Percentiles rank a stretch among this genome's conserved stretches.
Conservation (phyloP, 2,888 invertebrate genomes). For the Andrena dorsata region DNA sequence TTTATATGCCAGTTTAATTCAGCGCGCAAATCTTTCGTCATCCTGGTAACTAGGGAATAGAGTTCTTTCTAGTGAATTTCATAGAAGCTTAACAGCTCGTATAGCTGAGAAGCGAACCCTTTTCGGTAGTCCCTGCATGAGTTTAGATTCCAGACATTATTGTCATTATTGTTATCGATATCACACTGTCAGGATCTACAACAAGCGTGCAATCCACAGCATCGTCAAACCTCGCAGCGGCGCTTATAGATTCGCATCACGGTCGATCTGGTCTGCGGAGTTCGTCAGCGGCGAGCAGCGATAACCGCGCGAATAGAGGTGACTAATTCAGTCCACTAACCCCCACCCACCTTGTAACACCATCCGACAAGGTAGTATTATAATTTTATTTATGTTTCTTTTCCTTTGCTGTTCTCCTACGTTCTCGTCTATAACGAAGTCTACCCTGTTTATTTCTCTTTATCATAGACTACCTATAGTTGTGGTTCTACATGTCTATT, state of each 20-base stretch:
- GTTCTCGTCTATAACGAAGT: constrained; percentile 56
- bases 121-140: constrained; percentile 40
- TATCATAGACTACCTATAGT: constrained; percentile 42
- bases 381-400: constrained; percentile 66
- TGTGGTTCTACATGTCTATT: constrained; percentile 46
- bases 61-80: constrained; percentile 16
- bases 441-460: constrained; percentile 41
- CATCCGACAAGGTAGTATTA: constrained; percentile 78
- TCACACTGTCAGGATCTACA: constrained; percentile 79
- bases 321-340: constrained; percentile 79
- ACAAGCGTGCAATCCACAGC: constrained; percentile 84
- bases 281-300: constrained; percentile 80
- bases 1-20: constrained; percentile 44
- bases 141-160: constrained; percentile 40
- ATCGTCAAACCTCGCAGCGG: constrained; percentile 87
- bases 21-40: neutral
- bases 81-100: constrained; percentile 18
- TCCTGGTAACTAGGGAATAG: constrained; percentile 18
- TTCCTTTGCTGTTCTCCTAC: constrained; percentile 59
- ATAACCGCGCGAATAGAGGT: constrained; percentile 84
- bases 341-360: constrained; percentile 78
- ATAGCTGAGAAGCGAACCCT: constrained; percentile 17
- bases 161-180: constrained; percentile 61
- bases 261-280: constrained; percentile 83
- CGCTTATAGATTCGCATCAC: constrained; percentile 86